Conservation (phyloP, 2,888 invertebrate species). For the Standfussiana lucernea region DNA sequence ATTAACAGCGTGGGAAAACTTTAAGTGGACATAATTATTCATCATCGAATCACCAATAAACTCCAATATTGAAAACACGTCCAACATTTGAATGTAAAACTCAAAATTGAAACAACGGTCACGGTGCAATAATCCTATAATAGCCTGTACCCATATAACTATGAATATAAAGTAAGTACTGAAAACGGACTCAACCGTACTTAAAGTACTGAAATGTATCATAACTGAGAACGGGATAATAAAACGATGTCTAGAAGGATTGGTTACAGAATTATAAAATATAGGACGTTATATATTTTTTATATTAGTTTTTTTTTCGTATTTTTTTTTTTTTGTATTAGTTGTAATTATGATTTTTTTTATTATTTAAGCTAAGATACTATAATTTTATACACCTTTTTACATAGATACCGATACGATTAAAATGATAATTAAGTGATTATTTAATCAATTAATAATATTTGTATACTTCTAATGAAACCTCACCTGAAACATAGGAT, state of each 20-base stretch:
- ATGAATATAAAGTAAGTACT: conserved; percentile 48
- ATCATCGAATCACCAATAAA: conserved; percentile 3
- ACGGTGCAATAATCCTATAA: conserved; percentile 26
- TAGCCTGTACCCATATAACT: conserved; percentile 18
- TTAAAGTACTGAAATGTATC: conserved; percentile 31
- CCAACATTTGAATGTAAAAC: conserved; percentile 24
- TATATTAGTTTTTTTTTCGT: no score
- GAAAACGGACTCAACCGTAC: conserved; percentile 25
- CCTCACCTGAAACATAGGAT: no score
- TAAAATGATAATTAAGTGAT: no score
- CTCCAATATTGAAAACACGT: not conserved
- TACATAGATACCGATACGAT: no score
- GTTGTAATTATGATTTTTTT: no score
- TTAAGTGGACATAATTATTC: not conserved
- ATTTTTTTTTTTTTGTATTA: no score
- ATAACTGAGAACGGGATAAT: conserved; percentile 20
- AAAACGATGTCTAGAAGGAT: conserved; percentile 5
- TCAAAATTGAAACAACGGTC: conserved; percentile 32
- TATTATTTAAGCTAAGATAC: no score
- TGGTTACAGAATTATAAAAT: not conserved
- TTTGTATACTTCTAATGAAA: no score
- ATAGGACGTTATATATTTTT: not conserved
- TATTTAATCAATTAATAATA: no score
- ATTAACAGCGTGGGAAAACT: not conserved
- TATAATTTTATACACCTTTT: no score